These are phyloP conservation scores for Megalops cyprinoides DNA, from an alignment of 2,797 vertebrate genomes.

Conservation along the genomic window DNA sequence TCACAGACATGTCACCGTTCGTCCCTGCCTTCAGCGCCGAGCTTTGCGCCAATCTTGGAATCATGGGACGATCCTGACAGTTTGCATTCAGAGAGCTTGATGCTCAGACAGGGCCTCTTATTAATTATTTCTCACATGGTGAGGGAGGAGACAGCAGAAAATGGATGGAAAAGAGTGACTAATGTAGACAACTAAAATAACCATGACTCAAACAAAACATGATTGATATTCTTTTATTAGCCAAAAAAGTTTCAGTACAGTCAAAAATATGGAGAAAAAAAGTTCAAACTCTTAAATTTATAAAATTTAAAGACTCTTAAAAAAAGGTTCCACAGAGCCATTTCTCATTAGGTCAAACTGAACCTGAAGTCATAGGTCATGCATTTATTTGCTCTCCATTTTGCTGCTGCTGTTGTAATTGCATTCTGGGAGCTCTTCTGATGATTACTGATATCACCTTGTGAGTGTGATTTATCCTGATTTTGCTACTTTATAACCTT, in stretches of 20 bases:
- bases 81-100: constrained; percentile 36
- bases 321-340: too few relatives aligned
- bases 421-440: not conserved
- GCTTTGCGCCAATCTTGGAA: constrained; percentile 14
- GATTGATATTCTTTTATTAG: not conserved
- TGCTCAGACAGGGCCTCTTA: constrained; percentile 3
- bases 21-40: not conserved
- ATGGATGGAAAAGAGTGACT: not conserved
- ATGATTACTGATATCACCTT: not conserved
- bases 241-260: not conserved
- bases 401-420: too few relatives aligned
- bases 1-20: not conserved
- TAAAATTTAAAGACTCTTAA: too few relatives aligned
- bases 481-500: not conserved
- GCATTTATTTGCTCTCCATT: too few relatives aligned
- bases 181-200: not conserved
- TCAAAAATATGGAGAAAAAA: not conserved
- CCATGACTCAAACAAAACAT: too few relatives aligned
- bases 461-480: not conserved
- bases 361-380: too few relatives aligned
- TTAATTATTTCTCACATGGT: constrained; percentile 2
- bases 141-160: constrained; percentile 8
- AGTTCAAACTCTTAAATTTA: too few relatives aligned
- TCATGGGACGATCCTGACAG: constrained; percentile 24
- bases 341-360: too few relatives aligned